A percentile compares a stretch with the other conserved stretches of the same genome.
These are phyloP conservation scores for Ibidorhyncha struthersii DNA, from an alignment of 2,113 vertebrate genomes.

Conservation along the genomic window DNA sequence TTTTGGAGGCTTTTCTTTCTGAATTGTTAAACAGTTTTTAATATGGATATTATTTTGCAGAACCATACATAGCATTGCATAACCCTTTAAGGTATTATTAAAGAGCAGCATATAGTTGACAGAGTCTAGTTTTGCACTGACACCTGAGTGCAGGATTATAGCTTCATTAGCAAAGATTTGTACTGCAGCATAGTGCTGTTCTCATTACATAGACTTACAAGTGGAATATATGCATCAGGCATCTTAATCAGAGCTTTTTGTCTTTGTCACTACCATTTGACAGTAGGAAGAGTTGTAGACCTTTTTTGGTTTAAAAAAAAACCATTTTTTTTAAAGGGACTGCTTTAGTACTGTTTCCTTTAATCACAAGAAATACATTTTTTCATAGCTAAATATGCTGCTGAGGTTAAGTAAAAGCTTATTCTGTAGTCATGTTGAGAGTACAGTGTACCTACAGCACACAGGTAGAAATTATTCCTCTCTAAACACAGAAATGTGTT, in stretches of 20 bases:
- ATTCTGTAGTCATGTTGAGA: background rate
- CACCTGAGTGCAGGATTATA: background rate
- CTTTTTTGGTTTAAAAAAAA: background rate
- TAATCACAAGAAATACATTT: background rate
- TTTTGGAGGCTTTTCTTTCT: slow-evolving; percentile 13
- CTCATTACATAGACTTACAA: background rate
- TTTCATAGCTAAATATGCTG: background rate
- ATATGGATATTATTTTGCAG: slow-evolving; percentile 26
- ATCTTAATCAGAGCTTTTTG: background rate
- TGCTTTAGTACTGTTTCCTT: background rate
- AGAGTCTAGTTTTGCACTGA: background rate
- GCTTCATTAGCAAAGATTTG: slow-evolving; percentile 32
- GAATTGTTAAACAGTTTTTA: slow-evolving; percentile 49
- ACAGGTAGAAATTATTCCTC: background rate
- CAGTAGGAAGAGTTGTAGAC: background rate
- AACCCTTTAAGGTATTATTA: background rate
- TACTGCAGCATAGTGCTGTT: background rate
- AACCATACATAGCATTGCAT: background rate
- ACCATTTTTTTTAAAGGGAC: background rate
- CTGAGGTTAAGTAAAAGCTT: background rate
- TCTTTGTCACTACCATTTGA: background rate
- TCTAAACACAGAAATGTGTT: background rate
- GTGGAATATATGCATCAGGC: background rate
- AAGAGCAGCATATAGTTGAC: background rate
- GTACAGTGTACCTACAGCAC: background rate